Base-by-base conservation (phyloP, 1,140 invertebrate genomes). In the Drosophila trapezifrons region DNA sequence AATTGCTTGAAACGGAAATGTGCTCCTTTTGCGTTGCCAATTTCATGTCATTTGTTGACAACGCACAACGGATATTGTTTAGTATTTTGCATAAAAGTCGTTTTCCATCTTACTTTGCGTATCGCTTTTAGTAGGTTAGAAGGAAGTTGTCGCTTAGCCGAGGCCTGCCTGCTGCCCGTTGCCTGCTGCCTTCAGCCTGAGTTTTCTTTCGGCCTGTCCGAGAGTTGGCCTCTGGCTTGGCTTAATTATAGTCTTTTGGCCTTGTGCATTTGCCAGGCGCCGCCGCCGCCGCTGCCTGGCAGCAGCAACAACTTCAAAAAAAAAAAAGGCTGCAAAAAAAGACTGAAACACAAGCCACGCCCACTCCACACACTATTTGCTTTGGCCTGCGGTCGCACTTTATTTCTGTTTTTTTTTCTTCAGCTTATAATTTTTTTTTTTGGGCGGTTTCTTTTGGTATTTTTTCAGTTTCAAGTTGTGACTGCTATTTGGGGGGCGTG, bases 201-300 rank as follows among this genome's bases (percentile, higher is more conserved):
- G 51, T 60, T 55, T 60, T 37, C 51, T 20, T 20, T 27, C 35
- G 38, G 58, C 55, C 43, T 54, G 76, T 45, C 69, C 56, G 29
- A 73, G 58, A 43, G 40, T 62, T 80, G 78, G 78, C 83, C 83
- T 79, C 63, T 76, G 83, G 83, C 79, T 66, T 69, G 64, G 71
- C 84, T 87, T 87, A 89, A 87, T 91, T 91, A 89, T 91, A 91
- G 89, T 91, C 81, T 80, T 91, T 83, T 79, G 76, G 73, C 62
- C 80, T 60, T 79, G 52, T 80, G 84, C 85, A 77, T 67, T 71
- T 75, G 85, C 63, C 80, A 83, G 83, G 80, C 80, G 80, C 85
- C 85, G 80, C 72, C 65, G 56, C 59, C 46, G 58, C 76, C 76
- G n/a, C n/a, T n/a, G n/a, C n/a, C n/a, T n/a, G 63, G 52, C 79